Conservation (phyloP, 2,888 invertebrate species). For the Leptinotarsa rubiginosa region DNA sequence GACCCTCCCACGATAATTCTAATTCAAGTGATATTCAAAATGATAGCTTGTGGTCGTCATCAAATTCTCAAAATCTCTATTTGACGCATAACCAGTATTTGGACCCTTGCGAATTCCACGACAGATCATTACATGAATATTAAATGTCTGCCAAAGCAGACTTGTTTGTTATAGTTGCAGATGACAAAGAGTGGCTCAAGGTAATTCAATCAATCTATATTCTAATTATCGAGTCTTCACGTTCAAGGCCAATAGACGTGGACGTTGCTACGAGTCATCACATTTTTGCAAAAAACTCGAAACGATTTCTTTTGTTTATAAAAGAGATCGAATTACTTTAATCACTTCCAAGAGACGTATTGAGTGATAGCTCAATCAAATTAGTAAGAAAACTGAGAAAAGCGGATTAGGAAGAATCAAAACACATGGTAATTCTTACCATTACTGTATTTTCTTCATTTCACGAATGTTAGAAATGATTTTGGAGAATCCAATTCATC, state of each 20-base stretch:
- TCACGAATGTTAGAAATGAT: too few species aligned
- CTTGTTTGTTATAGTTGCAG: neutral
- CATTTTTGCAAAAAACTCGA: neutral
- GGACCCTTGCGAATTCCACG: too few species aligned
- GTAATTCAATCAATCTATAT: neutral
- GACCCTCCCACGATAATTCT: too few species aligned
- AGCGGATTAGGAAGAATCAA: too few species aligned
- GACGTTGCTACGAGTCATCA: neutral
- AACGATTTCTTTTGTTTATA: constrained; percentile 5
- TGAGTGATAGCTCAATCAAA: neutral
- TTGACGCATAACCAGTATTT: too few species aligned
- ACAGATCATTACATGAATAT: too few species aligned
- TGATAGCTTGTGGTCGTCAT: too few species aligned
- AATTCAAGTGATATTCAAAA: too few species aligned
- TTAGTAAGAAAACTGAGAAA: neutral
- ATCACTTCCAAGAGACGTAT: neutral
- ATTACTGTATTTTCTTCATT: too few species aligned
- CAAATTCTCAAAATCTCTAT: too few species aligned
- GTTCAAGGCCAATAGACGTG: constrained; percentile 2
- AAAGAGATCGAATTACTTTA: neutral
- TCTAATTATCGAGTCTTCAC: constrained; percentile 6
- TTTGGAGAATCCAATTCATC: too few species aligned
- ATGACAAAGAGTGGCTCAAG: neutral
- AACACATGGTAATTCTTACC: too few species aligned
- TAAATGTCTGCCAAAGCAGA: neutral